Conservation (phyloP, 2,113 vertebrate species). For the Seriola dumerili region DNA sequence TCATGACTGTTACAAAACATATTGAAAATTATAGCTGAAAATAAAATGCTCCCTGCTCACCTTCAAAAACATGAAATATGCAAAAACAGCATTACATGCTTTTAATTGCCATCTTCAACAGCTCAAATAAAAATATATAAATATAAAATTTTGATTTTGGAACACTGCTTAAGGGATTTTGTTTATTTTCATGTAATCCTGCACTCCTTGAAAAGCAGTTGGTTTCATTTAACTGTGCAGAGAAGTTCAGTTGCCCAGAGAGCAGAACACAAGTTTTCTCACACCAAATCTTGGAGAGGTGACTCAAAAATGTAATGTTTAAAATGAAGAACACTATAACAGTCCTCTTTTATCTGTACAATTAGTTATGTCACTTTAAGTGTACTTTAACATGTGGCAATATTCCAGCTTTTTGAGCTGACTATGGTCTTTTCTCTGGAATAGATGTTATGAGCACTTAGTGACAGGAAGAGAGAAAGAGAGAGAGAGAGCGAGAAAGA, state of each 20-base stretch:
- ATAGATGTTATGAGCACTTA: too few relatives aligned
- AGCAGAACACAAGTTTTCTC: background rate
- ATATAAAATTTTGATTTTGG: background rate
- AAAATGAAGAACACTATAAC: background rate
- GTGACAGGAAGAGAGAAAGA: background rate
- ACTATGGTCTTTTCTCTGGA: background rate
- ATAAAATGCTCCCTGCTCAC: slow-evolving; percentile 12
- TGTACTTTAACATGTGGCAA: background rate
- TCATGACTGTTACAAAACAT: slow-evolving; percentile 1
- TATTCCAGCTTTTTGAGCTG: background rate
- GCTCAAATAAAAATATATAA: background rate
- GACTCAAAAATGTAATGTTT: background rate
- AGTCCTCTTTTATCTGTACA: too few relatives aligned
- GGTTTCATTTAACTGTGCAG: background rate
- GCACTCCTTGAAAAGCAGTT: background rate
- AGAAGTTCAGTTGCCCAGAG: background rate
- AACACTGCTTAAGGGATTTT: background rate
- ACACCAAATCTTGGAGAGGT: background rate
- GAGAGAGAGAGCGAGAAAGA: too few relatives aligned
- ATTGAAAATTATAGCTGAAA: slow-evolving; percentile 6
- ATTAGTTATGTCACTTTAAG: too few relatives aligned
- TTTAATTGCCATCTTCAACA: background rate
- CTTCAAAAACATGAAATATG: slow-evolving; percentile 27
- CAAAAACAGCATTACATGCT: background rate
- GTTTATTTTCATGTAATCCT: background rate